Base-by-base conservation (phyloP, 2,888 invertebrate species). In the Calephelis perditalis region DNA sequence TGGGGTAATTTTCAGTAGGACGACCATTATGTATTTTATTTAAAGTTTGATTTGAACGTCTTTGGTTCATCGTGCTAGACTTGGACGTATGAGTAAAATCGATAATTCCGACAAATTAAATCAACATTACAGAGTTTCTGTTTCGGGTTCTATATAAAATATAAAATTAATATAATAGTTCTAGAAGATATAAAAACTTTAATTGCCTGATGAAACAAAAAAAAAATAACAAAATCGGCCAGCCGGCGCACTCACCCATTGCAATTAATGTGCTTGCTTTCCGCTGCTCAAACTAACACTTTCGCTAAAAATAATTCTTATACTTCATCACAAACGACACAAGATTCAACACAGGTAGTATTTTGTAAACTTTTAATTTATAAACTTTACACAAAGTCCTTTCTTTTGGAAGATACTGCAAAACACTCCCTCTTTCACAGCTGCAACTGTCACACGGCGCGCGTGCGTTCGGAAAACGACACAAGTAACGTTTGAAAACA, bases 191-290 rank as follows among this genome's bases (percentile, higher is more conserved):
- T 58, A 35, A 4, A 45, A 52, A 61, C 52, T 62, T 40, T 56
- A 46, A 37, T 35, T 56, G 43, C 7, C 46, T 9, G 11, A 26
- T n/a, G 10, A 45, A 57, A 62, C 35, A 62, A 35, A 15, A 43
- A 59, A n/a, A 54, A 47, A 63, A 26, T 49, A 49, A 49, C 26
- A 49, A 49, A 49, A 49, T 8, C 15, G 15, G 26, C 49, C 26
- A 75, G 76, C 86, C 86, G 85, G 86, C 76, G 71, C 71, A 86
- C 86, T 86, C 78, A 88, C 88, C 88, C 88, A 88, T 88, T 78
- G 82, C 83, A 78, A 72, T 63, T 60, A 54, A 63, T 26, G 70
- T 72, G 67, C 69, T 70, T 70, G 57, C 56, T 59, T 46, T 54
- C 37, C 67, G 70, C 70, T 68, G 64, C 66, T 68, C 68, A 71